Percentiles rank a stretch among this genome's conserved stretches.
These are phyloP conservation scores for Hypotaenidia okinawae DNA, from an alignment of 2,797 vertebrate species.

Conservation along the genomic window DNA sequence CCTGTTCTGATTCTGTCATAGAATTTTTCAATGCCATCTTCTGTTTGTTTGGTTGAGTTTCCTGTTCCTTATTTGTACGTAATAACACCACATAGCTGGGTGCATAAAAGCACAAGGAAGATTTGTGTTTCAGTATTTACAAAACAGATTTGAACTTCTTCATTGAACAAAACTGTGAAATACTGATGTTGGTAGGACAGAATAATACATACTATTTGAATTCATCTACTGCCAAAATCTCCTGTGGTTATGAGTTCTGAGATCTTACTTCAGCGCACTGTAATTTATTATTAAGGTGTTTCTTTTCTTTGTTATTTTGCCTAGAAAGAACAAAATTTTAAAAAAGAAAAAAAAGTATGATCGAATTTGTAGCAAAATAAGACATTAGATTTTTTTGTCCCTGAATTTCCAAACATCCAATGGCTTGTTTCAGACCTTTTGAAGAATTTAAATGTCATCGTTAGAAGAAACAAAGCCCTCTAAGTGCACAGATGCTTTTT, in stretches of 20 bases:
- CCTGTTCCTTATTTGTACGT: background rate
- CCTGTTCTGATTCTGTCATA: background rate
- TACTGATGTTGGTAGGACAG: background rate
- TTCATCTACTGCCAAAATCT: background rate
- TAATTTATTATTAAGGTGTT: background rate
- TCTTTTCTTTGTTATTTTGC: background rate
- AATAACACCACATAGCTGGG: background rate
- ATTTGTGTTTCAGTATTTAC: background rate
- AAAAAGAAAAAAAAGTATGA: background rate
- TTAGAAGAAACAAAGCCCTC: background rate
- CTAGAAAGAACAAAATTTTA: background rate
- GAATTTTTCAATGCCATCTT: background rate
- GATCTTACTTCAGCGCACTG: background rate
- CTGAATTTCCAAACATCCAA: constrained; percentile 1
- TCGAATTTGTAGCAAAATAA: background rate
- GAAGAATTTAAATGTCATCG: constrained; percentile 1
- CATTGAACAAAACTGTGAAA: background rate
- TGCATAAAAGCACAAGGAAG: background rate
- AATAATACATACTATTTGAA: background rate
- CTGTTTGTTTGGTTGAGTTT: background rate
- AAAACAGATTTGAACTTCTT: background rate
- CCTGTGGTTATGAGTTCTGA: background rate
- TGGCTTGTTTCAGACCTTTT: constrained; percentile 38
- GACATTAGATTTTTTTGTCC: background rate
- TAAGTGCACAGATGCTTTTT: background rate